Evolutionary conservation across 2,797 vertebrate species (phyloP).

Genomic region (Pachyuromys duprasi): DNA sequence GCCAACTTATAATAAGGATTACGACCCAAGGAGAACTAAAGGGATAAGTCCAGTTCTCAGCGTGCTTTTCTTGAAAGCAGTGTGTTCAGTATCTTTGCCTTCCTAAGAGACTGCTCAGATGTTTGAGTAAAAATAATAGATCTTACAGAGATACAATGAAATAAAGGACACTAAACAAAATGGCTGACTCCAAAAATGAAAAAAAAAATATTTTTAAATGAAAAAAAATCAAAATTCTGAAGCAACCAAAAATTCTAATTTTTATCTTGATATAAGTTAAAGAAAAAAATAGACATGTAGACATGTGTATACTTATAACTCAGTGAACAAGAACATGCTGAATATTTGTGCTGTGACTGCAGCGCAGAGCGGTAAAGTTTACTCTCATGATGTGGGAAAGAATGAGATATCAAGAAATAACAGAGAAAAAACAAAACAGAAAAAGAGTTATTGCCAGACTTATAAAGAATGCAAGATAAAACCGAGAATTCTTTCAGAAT

Average conservation of each 20-base stretch:
- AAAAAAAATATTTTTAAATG: background rate
- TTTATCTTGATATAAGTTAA: background rate
- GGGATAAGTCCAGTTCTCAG: background rate
- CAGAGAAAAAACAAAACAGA: background rate
- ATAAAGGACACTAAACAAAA: background rate
- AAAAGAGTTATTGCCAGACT: constrained; percentile 1
- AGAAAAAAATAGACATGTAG: background rate
- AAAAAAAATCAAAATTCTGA: background rate
- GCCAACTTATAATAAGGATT: constrained; percentile 29
- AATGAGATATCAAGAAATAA: background rate
- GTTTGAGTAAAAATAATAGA: background rate
- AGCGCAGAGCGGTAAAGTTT: background rate
- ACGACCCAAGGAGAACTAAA: constrained; percentile 17
- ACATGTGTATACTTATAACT: background rate
- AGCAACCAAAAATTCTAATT: constrained; percentile 1
- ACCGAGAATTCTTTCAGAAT: background rate
- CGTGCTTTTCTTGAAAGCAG: background rate
- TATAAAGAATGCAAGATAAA: background rate
- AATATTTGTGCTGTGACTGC: background rate
- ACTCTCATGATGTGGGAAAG: background rate
- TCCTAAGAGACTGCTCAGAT: background rate
- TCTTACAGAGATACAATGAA: background rate
- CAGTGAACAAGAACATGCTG: background rate
- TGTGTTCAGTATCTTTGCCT: background rate
- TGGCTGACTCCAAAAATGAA: background rate